A percentile compares a stretch with the other conserved stretches of the same genome.
phyloP scores from a whole-genome alignment of 1,140 invertebrate genomes.

The Neelides sp. region DNA sequence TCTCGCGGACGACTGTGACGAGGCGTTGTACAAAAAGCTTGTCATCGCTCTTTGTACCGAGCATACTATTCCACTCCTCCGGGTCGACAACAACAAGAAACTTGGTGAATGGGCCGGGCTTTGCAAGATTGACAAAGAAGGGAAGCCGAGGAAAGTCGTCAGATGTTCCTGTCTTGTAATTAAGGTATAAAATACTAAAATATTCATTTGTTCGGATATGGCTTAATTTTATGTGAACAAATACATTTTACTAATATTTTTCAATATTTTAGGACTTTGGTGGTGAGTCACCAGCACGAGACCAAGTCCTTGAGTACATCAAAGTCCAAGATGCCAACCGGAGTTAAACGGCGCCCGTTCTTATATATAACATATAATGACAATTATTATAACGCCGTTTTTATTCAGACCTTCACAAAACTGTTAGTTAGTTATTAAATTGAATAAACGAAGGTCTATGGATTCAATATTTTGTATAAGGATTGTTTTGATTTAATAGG shows the following conservation, averaged over 20 bases:
- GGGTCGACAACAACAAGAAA: constrained; percentile 97
- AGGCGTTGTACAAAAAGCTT: constrained; percentile 91
- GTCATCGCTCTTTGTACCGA: constrained; percentile 97
- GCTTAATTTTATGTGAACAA: constrained; percentile 3
- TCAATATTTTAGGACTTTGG: constrained; percentile 26
- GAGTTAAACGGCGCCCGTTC: too few relatives aligned
- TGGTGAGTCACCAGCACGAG: constrained; percentile 21
- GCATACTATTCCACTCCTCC: constrained; percentile 92
- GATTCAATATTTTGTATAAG: too few relatives aligned
- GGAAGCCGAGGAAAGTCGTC: constrained; percentile 96
- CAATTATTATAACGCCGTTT: too few relatives aligned
- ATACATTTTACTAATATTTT: constrained; percentile 8
- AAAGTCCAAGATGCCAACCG: constrained; percentile 26
- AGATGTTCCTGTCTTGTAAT: constrained; percentile 97
- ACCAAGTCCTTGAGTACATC: constrained; percentile 30
- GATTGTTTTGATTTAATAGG: too few relatives aligned
- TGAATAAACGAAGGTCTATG: too few relatives aligned
- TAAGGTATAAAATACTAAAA: constrained; percentile 45
- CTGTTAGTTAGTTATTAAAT: too few relatives aligned
- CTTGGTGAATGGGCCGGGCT: constrained; percentile 97
- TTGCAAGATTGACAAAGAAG: constrained; percentile 98
- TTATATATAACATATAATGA: too few relatives aligned
- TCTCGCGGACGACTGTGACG: constrained; percentile 94
- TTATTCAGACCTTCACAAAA: too few relatives aligned
- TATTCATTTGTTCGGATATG: neutral